Evolutionary conservation across 1,140 invertebrate species (phyloP), one percentile per base, ranked within the genome.

Genomic region (Batillaria attramentaria): DNA sequence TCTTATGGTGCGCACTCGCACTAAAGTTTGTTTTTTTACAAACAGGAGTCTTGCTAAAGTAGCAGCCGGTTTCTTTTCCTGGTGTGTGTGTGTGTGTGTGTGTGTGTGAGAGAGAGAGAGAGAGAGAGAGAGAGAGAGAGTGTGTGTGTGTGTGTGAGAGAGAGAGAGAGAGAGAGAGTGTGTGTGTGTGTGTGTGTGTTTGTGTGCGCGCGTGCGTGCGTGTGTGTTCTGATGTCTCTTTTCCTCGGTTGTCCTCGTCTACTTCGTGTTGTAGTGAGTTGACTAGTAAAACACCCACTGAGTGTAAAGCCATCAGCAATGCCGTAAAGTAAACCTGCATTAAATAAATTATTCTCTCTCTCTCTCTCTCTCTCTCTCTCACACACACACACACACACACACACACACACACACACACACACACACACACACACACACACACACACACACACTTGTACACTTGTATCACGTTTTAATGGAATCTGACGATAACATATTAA

Each of bases 341-440:
- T 8, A 50, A 50, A 24, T 8, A 24, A 50, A 50, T 50, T 50
- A 10, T 13, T 50, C 24, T 50, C 24, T 13, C 46, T 13, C 46
- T 24, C 10, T 50, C 10, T 13, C 46, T 50, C 24, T 50, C 10
- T 50, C 46, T 13, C 46, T 13, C 46, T 13, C 46, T 13, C 46
- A 50, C 46, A 50, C 46, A 50, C 46, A 50, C 46, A 50, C 46
- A 50, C 46, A 50, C 46, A 50, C 46, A 50, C 46, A 50, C 46
- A 50, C 46, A 50, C 46, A 50, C 46, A 50, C 46, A 50, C 46
- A 50, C 46, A 24, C 46, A 50, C 46, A 24, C 46, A 50, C 46
- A 24, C 46, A 50, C 46, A 24, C 46, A 50, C 46, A 24, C 46
- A 50, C 46, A 24, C 46, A 50, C 46, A 24, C 46, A 50, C 46